Evolutionary conservation across 2,797 vertebrate genomes (phyloP).

Genomic region (Leptodactylus fallax): DNA sequence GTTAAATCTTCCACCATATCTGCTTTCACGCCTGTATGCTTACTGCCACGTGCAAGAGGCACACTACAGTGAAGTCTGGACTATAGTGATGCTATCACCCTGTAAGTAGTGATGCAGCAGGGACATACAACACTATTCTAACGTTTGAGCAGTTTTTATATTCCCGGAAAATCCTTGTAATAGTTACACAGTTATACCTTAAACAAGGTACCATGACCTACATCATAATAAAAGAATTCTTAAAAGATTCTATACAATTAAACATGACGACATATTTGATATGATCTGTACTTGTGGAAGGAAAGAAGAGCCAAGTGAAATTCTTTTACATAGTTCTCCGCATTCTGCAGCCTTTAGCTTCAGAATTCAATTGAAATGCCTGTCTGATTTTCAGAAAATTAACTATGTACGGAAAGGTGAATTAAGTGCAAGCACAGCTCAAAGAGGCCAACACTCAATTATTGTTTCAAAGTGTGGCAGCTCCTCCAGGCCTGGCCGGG

Average conservation of each 20-base stretch:
- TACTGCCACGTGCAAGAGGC: no score
- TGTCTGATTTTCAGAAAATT: conserved; percentile 54
- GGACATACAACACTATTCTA: no score
- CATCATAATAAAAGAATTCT: not conserved
- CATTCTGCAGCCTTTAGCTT: not conserved
- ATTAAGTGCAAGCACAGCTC: conserved; percentile 39
- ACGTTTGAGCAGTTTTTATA: no score
- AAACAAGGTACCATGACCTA: not conserved
- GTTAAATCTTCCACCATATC: no score
- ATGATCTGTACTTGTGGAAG: not conserved
- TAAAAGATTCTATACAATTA: no score
- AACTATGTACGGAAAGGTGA: conserved; percentile 47
- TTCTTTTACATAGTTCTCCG: conserved; percentile 6
- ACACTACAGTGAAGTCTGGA: no score
- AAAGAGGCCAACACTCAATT: conserved; percentile 52
- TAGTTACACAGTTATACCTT: no score
- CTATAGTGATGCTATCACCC: no score
- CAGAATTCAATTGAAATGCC: conserved; percentile 33
- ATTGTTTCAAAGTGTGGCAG: conserved; percentile 50
- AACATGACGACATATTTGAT: not conserved
- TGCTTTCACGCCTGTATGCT: no score
- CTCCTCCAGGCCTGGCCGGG: conserved; percentile 38
- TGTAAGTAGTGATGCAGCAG: no score
- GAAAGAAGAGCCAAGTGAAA: not conserved
- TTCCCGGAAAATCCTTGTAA: no score